Evolutionary conservation across 2,888 invertebrate species (phyloP).

Genomic region (Lordiphosa andalusiaca): DNA sequence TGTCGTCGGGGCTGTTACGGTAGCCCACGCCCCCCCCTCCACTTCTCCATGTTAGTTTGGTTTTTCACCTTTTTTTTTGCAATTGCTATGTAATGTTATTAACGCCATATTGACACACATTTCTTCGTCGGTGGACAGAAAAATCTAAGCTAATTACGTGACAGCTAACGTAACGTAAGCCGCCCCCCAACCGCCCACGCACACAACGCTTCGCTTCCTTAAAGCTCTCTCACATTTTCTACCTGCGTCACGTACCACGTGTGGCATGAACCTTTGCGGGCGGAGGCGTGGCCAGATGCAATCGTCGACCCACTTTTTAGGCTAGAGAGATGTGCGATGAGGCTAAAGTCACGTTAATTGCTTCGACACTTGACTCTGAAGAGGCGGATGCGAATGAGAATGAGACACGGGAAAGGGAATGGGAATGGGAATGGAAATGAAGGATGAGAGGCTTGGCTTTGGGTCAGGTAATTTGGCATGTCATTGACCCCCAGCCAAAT

Average conservation of each 20-base stretch:
- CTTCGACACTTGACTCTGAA: conserved; percentile 56
- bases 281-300: conserved; percentile 31
- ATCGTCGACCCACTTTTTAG: conserved; percentile 40
- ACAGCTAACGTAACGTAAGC: conserved; percentile 35
- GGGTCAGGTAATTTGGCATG: too few species aligned
- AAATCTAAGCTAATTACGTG: conserved; percentile 74
- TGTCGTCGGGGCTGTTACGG: conserved; percentile 27
- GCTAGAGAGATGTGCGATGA: conserved; percentile 8
- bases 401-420: conserved; percentile 13
- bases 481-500: too few species aligned
- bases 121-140: conserved; percentile 31
- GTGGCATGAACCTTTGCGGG: conserved; percentile 27
- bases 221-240: conserved; percentile 14
- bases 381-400: conserved; percentile 36
- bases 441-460: too few species aligned
- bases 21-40: conserved; percentile 6
- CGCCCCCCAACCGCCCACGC: conserved; percentile 21
- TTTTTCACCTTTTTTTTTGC: conserved; percentile 37
- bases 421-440: conserved; percentile 3
- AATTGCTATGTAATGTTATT: conserved; percentile 64
- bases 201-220: neutral
- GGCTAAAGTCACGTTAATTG: conserved; percentile 65
- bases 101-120: conserved; percentile 69
- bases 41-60: neutral
- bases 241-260: conserved; percentile 32